Conservation (phyloP, 53 echinoderm and acorn worm species). For the Patiria pectinifera region DNA sequence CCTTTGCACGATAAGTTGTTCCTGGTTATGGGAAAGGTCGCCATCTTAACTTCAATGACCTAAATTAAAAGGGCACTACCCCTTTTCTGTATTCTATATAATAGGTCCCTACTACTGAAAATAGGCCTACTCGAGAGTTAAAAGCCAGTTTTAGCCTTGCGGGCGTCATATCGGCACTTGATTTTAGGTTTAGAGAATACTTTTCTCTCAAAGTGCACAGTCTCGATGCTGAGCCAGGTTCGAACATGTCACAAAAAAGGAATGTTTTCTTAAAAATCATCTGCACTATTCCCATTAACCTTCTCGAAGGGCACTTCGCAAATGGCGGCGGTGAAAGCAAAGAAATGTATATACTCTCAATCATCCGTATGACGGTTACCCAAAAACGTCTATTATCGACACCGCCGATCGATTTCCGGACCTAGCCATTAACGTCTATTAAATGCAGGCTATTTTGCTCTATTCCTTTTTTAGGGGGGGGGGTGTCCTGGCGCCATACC, state of each 20-base stretch:
- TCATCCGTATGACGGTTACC: neutral
- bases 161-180: no score
- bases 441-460: neutral
- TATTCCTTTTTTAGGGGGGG: neutral
- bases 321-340: neutral
- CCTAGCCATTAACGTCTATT: neutral
- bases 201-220: neutral
- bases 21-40: no score
- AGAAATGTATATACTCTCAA: neutral
- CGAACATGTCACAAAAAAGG: neutral
- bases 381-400: neutral
- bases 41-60: no score
- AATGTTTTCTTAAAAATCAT: neutral
- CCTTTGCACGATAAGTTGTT: no score
- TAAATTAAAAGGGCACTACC: no score
- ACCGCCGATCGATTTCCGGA: neutral
- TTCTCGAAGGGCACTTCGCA: neutral
- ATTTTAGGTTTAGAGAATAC: no score
- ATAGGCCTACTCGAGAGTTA: no score
- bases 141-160: no score
- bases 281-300: neutral
- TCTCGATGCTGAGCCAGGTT: neutral
- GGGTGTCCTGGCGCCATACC: slow-evolving; percentile 5
- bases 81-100: no score
- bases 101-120: no score